A percentile compares a stretch with the other conserved stretches of the same genome.
phyloP scores from a whole-genome alignment of 1,140 invertebrate genomes.

The Megathymus violae region DNA sequence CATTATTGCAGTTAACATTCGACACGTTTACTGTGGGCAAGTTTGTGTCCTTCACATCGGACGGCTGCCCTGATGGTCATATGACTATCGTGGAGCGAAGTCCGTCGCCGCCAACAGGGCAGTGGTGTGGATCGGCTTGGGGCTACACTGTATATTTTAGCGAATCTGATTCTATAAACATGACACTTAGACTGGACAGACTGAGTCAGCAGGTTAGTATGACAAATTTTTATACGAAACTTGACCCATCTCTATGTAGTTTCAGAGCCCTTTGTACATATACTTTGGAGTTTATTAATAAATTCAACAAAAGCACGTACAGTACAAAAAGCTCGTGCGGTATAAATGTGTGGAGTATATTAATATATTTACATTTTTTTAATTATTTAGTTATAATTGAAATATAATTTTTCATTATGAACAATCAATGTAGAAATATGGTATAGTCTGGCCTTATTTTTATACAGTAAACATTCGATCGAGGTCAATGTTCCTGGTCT shows the following conservation, averaged over 20 bases:
- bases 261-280: too few relatives aligned
- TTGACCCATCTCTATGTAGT: too few relatives aligned
- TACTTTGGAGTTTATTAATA: too few relatives aligned
- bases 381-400: too few relatives aligned
- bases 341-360: too few relatives aligned
- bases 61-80: constrained; percentile 91
- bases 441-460: background rate
- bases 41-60: constrained; percentile 89
- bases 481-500: constrained; percentile 10
- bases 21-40: constrained; percentile 90
- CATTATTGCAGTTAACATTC: constrained; percentile 86
- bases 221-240: too few relatives aligned
- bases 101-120: constrained; percentile 88
- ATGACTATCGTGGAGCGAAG: constrained; percentile 90
- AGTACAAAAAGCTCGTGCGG: too few relatives aligned
- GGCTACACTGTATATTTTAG: constrained; percentile 94
- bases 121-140: constrained; percentile 93
- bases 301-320: too few relatives aligned
- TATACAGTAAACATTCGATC: constrained; percentile 8
- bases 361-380: too few relatives aligned
- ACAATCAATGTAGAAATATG: background rate
- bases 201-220: constrained; percentile 88
- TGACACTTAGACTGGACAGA: constrained; percentile 88
- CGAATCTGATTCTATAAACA: constrained; percentile 90
- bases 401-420: too few relatives aligned